A percentile compares a stretch with the other conserved stretches of the same genome.
phyloP scores from a whole-genome alignment of 2,797 vertebrate species.

The Danionella dracula region DNA sequence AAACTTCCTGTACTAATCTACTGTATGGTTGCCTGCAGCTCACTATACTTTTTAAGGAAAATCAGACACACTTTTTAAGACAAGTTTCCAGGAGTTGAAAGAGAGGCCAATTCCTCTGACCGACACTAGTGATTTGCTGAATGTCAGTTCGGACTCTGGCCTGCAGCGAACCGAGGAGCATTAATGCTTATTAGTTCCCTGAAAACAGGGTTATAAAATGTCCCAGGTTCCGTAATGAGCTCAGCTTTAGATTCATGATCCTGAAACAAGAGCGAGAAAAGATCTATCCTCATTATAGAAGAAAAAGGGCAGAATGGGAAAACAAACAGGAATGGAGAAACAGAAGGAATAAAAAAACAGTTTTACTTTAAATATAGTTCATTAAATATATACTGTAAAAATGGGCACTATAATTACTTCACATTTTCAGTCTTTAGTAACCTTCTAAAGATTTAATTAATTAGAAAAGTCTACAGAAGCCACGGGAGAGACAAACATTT shows the following conservation, averaged over 20 bases:
- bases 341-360: too few relatives aligned
- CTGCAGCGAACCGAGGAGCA: constrained; percentile 3
- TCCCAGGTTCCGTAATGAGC: constrained; percentile 51
- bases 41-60: constrained; percentile 7
- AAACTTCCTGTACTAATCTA: constrained; percentile 22
- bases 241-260: constrained; percentile 59
- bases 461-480: neutral
- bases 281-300: constrained; percentile 51
- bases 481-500: neutral
- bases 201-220: constrained; percentile 58
- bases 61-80: neutral
- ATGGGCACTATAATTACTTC: too few relatives aligned
- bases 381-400: too few relatives aligned
- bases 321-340: too few relatives aligned
- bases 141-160: constrained; percentile 38
- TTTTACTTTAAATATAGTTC: too few relatives aligned
- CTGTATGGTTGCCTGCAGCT: constrained; percentile 28
- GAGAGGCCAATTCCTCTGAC: neutral
- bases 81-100: neutral
- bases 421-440: too few relatives aligned
- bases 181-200: constrained; percentile 33
- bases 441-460: too few relatives aligned
- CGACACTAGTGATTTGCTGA: constrained; percentile 31
- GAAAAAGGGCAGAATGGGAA: constrained; percentile 26
- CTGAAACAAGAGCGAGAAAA: constrained; percentile 45